Base-by-base conservation (phyloP, 92 coral and sea anemone species). In the Palythoa heliodiscus region DNA sequence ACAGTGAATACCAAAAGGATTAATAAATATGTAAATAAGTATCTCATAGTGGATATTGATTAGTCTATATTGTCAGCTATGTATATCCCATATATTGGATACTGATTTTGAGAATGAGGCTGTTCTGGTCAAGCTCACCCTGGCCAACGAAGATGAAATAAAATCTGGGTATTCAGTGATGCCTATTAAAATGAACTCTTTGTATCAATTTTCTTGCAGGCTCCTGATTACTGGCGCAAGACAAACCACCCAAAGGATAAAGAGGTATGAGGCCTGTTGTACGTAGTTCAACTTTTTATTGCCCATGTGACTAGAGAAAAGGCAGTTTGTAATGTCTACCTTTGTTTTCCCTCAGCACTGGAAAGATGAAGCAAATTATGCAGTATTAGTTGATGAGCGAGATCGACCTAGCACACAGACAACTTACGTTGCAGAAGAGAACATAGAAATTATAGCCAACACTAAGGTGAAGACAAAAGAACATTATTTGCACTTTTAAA, bases 291-390 rank as follows among this genome's bases (percentile, higher is more conserved):
- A 3, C 7, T 43, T 43, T 3, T 43, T 43, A 8, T 3, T 6
- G 9, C 50, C 50, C 35, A 29, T 29, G 35, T 29, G 35, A 29
- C 35, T 29, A 29, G 16, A 54, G 14, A 54, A 58, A 11, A 19
- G 24, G 22, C 11, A 63, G 48, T 71, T 37, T 71, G 22, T 11
- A 25, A 71, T 38, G 38, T 39, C n/a, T 10, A 14, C 5, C 2
- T 71, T 24, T 76, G 12, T 22, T n/a, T 60, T 58, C 63, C 13
- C 13, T 16, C 86, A 96, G 98, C 92, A 92, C 39, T 90, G 94
- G 96, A 87, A 87, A 7, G 77, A 87, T 60, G 90, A 89, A 92
- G 98, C 99, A 50, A 95, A 96, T 58, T 96, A 94, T 91, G 98
- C 99, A 11, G 83, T 96, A 75, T 85, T 96, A 15, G 95, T 95